Percentiles rank a stretch among this genome's conserved stretches.
phyloP scores from a whole-genome alignment of 35 echinoderm and acorn worm genomes.

The Lytechinus variegatus region DNA sequence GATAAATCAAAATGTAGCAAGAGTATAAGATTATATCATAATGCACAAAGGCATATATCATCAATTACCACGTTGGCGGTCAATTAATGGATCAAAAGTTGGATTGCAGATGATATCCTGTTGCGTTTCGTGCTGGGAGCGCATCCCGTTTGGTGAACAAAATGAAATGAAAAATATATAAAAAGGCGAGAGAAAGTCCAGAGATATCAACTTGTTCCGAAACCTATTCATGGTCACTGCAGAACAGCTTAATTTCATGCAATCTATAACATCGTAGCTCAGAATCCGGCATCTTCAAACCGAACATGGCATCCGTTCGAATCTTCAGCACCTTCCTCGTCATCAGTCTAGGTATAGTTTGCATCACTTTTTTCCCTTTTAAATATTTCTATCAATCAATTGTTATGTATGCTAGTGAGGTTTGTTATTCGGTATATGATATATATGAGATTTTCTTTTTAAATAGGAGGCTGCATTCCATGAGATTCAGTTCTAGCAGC shows the following conservation, averaged over 20 bases:
- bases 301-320: not conserved
- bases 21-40: too few relatives aligned
- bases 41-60: too few relatives aligned
- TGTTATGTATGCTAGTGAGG: too few relatives aligned
- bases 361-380: not conserved
- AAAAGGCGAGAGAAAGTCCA: not conserved
- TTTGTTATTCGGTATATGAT: too few relatives aligned
- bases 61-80: not conserved
- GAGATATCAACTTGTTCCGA: not conserved
- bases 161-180: not conserved
- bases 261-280: not conserved
- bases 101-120: not conserved
- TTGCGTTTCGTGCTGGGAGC: not conserved
- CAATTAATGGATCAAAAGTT: not conserved
- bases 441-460: too few relatives aligned
- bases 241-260: too few relatives aligned
- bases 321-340: not conserved
- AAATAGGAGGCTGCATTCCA: too few relatives aligned
- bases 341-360: not conserved
- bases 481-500: too few relatives aligned
- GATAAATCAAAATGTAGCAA: too few relatives aligned
- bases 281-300: not conserved
- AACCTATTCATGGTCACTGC: not conserved
- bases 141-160: not conserved
- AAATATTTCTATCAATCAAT: too few relatives aligned